Percentiles rank a stretch among this genome's conserved stretches.
Evolutionary conservation across 1,140 invertebrate species (phyloP).

Genomic region (Diachasma alloeum): DNA sequence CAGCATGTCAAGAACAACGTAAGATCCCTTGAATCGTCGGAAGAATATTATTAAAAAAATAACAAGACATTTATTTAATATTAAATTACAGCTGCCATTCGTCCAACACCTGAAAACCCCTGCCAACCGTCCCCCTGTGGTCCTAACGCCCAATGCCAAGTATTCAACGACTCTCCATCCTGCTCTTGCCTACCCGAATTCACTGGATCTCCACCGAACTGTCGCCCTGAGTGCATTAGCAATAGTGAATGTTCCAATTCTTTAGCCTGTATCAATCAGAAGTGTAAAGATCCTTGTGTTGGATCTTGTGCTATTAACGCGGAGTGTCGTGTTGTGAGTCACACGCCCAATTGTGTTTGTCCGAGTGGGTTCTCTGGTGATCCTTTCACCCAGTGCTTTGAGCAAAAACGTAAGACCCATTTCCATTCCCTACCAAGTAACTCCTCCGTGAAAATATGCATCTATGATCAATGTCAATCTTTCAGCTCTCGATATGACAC

Average conservation of each 20-base stretch:
- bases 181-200: conserved; percentile 65
- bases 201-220: conserved; percentile 65
- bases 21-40: conserved; percentile 55
- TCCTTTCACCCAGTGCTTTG: conserved; percentile 67
- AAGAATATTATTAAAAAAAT: no score
- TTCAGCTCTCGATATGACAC: not conserved
- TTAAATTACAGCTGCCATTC: not conserved
- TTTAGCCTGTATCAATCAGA: conserved; percentile 64
- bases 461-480: not conserved
- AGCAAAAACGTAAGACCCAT: no score
- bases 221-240: conserved; percentile 64
- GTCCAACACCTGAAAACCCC: conserved; percentile 51
- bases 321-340: conserved; percentile 67
- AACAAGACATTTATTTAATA: not conserved
- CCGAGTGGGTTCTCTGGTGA: conserved; percentile 65
- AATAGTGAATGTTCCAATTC: conserved; percentile 63
- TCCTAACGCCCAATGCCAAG: conserved; percentile 66
- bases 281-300: conserved; percentile 68
- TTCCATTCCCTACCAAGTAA: no score
- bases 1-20: conserved; percentile 64
- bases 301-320: conserved; percentile 63
- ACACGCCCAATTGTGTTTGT: conserved; percentile 69
- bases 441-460: conserved; percentile 57
- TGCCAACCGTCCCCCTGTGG: conserved; percentile 68
- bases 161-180: conserved; percentile 61